Conservation (phyloP, 2,113 vertebrate species). For the Atlantisia rogersi region DNA sequence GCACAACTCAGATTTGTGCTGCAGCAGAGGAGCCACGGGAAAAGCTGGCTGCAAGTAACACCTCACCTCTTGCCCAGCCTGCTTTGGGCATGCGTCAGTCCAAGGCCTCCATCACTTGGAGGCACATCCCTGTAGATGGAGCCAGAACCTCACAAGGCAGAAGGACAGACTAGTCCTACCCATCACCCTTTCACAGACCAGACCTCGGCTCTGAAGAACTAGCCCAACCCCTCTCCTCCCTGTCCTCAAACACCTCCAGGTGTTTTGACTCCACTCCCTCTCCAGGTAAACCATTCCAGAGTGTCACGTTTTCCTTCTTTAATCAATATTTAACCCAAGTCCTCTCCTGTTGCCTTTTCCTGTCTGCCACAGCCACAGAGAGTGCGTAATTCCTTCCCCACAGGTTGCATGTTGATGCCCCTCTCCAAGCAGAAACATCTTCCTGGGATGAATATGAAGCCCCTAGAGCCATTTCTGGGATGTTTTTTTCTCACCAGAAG, state of each 20-base stretch:
- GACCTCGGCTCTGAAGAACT: background rate
- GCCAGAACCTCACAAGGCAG: conserved; percentile 58
- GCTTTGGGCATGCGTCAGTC: background rate
- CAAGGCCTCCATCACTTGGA: background rate
- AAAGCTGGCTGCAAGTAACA: background rate
- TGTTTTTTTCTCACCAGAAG: background rate
- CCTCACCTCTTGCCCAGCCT: background rate
- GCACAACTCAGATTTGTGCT: background rate
- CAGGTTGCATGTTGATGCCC: background rate
- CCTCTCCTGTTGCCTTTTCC: background rate
- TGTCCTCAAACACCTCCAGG: background rate
- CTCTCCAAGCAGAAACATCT: background rate
- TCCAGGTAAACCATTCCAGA: background rate
- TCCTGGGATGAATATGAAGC: background rate
- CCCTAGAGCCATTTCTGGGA: background rate
- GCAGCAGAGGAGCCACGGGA: background rate
- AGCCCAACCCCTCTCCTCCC: background rate
- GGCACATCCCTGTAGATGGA: conserved; percentile 60
- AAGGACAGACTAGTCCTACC: background rate
- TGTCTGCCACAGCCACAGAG: background rate
- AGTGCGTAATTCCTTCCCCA: background rate
- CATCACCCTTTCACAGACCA: background rate
- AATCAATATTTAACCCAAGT: background rate
- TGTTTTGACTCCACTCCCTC: background rate
- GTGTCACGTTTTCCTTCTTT: background rate